Evolutionary conservation across 2,888 invertebrate genomes (phyloP).

Genomic region (Nemoura dubitans): DNA sequence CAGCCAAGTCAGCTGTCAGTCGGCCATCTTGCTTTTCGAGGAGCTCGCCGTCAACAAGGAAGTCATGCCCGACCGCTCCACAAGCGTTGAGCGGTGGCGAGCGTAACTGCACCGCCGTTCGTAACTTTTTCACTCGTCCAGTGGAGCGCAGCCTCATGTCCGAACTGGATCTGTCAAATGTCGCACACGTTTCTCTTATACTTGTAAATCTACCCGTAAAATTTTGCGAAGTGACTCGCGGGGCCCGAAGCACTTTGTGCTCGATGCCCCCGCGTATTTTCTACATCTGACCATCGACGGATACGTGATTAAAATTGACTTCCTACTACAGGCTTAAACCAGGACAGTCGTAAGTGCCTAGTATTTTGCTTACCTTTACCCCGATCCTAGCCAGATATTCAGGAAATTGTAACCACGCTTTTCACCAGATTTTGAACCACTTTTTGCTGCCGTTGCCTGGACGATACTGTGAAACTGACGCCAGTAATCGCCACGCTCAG

Average conservation of each 20-base stretch:
- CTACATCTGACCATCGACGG: not conserved
- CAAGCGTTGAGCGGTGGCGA: not conserved
- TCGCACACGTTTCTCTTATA: not conserved
- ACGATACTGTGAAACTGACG: not conserved
- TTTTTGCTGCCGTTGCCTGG: not conserved
- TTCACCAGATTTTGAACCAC: not conserved
- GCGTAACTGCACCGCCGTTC: not conserved
- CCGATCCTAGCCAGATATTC: not conserved
- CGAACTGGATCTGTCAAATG: not conserved
- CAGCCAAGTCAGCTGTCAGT: conserved; percentile 5
- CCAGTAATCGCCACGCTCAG: not conserved
- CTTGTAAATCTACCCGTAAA: not conserved
- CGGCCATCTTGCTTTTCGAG: not conserved
- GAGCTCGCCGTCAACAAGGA: not conserved
- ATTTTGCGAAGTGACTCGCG: not conserved
- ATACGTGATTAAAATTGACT: not conserved
- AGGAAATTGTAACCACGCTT: not conserved
- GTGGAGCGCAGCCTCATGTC: conserved; percentile 7
- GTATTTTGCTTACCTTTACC: not conserved
- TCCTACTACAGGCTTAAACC: not conserved
- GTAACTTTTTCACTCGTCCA: conserved; percentile 12
- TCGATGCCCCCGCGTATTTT: not conserved
- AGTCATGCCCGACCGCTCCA: not conserved
- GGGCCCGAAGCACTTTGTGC: conserved; percentile 3
- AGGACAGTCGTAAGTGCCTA: not conserved